Conservation (phyloP, 2,113 vertebrate species). For the Phylloscopus trochilus region DNA sequence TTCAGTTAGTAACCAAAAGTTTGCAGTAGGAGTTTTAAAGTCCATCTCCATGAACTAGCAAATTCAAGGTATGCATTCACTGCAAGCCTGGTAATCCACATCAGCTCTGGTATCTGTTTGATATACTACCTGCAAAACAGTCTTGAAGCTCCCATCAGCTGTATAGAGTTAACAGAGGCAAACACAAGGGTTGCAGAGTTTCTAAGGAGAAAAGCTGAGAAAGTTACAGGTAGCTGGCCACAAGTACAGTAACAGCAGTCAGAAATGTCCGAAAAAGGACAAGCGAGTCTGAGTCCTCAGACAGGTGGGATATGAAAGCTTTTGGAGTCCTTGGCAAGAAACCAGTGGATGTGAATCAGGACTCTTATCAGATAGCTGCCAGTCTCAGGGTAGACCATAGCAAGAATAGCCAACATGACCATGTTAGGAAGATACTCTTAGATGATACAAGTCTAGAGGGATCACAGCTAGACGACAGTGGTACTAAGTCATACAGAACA, state of each 20-base stretch:
- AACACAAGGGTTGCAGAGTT: neutral
- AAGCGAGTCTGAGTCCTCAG: neutral
- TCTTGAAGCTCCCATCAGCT: neutral
- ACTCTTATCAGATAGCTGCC: neutral
- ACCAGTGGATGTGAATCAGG: neutral
- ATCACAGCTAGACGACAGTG: rapidly evolving
- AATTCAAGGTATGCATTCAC: neutral
- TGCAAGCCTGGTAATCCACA: neutral
- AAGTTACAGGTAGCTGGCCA: neutral
- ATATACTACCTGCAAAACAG: neutral
- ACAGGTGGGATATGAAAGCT: neutral
- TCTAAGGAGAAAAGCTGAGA: neutral
- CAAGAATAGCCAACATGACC: neutral
- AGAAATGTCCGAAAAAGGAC: neutral
- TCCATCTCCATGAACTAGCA: neutral
- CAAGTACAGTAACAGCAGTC: neutral
- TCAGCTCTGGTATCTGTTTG: neutral
- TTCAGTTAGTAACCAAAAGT: neutral
- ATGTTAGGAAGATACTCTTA: neutral
- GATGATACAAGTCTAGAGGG: neutral
- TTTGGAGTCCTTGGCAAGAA: neutral
- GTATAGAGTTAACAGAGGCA: neutral
- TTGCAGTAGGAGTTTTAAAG: neutral
- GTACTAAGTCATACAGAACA: neutral
- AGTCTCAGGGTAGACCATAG: neutral